Base-by-base conservation (phyloP, 2,888 invertebrate genomes). In the Crepidodera aurea region DNA sequence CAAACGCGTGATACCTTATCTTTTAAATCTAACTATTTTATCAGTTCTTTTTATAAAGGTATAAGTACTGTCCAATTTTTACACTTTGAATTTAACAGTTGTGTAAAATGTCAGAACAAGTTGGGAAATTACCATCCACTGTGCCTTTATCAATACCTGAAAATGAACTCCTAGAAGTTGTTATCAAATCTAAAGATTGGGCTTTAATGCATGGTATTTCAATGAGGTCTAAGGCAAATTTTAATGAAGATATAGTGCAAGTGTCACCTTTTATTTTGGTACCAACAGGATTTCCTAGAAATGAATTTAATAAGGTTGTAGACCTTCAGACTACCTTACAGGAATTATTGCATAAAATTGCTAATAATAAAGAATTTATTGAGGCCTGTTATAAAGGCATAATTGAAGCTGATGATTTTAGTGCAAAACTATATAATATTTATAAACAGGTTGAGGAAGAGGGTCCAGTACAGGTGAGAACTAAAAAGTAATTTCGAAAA, bases 391-490 rank as follows among this genome's bases (percentile, higher is more conserved):
- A 94, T 18, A 86, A 88, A 69, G 90, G 94, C 77, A 93, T 94
- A 0, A 87, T 96, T 19, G 85, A 91, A 83, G 92, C 90, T 0
- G 97, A 98, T 79, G 90, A 91, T 64, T 98, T 97, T 78, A 95
- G 95, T 0, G 86, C 86, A 37, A 88, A 86, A 72, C 82, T 97
- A 15, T 97, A 91, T 81, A 84, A 92, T 59, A 92, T 98, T 67
- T 95, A 94, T 83, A 87, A 90, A 71, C 90, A 87, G 63, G 90
- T 95, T 0, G 82, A 87, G 55, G 82, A 87, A 25, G 93, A 94
- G 83, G 95, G 94, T 22, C 83, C 89, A 18, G 77, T 87, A 22
- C 96, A 96, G 89, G 95, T 94, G 85, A 82, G 71, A n/a, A n/a
- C n/a, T n/a, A n/a, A n/a, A n/a, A n/a, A n/a, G n/a, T n/a, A n/a